Evolutionary conservation across 2,888 invertebrate species (phyloP).

Genomic region (Drosophila putrida): DNA sequence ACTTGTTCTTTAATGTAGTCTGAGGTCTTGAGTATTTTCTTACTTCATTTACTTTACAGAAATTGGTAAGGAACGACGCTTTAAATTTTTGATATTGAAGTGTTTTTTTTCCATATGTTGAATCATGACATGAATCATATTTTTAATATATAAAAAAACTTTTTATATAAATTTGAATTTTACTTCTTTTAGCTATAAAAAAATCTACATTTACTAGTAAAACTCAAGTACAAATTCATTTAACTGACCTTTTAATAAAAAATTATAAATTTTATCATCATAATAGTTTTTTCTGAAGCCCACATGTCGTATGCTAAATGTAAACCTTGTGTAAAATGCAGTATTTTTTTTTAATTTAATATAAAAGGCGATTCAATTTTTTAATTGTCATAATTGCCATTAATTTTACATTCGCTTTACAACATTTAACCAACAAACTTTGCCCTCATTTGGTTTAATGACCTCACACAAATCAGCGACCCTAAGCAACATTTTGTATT

Average conservation of each 20-base stretch:
- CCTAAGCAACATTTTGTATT: constrained; percentile 19
- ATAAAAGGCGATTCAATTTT: neutral
- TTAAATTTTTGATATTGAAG: neutral
- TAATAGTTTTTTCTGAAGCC: neutral
- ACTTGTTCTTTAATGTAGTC: no score
- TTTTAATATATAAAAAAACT: no score
- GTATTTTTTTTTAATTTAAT: neutral
- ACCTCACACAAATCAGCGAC: constrained; percentile 42
- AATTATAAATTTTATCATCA: neutral
- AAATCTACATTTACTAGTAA: neutral
- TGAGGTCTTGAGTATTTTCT: no score
- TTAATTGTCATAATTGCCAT: constrained; percentile 9
- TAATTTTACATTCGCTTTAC: constrained; percentile 16
- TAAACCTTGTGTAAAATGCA: neutral
- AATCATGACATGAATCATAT: no score
- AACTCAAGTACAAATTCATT: neutral
- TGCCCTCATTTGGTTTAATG: constrained; percentile 32
- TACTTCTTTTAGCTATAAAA: neutral
- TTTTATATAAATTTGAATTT: no score
- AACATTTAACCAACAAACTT: constrained; percentile 16
- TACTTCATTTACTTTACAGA: no score
- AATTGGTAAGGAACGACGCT: neutral
- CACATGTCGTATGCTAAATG: constrained; percentile 1
- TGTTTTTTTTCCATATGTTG: no score
- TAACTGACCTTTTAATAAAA: neutral